Percentiles rank a stretch among this genome's conserved stretches.
These are phyloP conservation scores for Zapus hudsonius DNA, from an alignment of 2,113 vertebrate genomes.

Conservation along the genomic window DNA sequence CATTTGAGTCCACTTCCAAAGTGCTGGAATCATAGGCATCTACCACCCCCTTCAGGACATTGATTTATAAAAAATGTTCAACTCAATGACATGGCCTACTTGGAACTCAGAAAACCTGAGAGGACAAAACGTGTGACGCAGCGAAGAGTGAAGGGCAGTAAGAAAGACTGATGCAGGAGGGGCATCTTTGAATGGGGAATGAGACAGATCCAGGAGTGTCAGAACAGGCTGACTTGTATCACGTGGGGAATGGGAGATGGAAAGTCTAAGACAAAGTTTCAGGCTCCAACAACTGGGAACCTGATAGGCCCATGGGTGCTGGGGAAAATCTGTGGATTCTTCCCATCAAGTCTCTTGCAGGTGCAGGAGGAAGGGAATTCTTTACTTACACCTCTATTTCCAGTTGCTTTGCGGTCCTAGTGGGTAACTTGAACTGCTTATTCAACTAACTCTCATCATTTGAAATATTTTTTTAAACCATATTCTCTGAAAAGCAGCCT, in stretches of 20 bases:
- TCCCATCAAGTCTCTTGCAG: not conserved
- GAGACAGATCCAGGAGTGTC: not conserved
- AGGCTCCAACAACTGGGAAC: not conserved
- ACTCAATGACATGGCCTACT: not conserved
- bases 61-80: not conserved
- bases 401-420: too few species aligned
- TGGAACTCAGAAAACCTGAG: not conserved
- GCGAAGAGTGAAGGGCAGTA: not conserved
- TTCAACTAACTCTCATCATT: too few species aligned
- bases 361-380: too few species aligned
- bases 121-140: not conserved
- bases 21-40: not conserved
- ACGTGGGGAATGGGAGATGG: not conserved
- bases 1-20: not conserved
- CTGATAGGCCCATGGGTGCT: not conserved
- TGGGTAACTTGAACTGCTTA: too few species aligned
- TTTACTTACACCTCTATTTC: too few species aligned
- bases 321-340: not conserved
- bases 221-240: slow-evolving; percentile 13
- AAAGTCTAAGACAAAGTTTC: not conserved
- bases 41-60: too few species aligned
- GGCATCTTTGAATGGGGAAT: not conserved
- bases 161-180: not conserved
- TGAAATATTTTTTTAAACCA: not conserved
- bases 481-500: not conserved